Evolutionary conservation across 92 coral and sea anemone species (phyloP).

Genomic region (Palythoa heliodiscus): DNA sequence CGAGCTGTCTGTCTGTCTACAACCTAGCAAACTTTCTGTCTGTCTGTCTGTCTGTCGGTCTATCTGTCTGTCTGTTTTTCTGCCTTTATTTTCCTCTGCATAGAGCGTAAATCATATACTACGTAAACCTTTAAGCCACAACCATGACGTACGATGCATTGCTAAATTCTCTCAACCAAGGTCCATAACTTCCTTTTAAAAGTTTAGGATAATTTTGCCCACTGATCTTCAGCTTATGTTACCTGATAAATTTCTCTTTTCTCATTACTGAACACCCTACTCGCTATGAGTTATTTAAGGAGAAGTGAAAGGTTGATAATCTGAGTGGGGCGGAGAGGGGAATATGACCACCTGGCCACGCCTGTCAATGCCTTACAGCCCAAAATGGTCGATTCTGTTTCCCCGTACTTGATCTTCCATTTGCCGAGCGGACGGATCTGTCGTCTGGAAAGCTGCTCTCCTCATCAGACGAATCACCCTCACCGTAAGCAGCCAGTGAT

Average conservation of each 20-base stretch:
- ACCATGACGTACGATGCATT: not conserved
- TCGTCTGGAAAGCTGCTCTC: conserved; percentile 46
- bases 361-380: conserved; percentile 63
- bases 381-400: conserved; percentile 62
- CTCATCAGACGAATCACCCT: conserved; percentile 73
- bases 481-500: conserved; percentile 74
- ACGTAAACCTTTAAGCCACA: too few species aligned
- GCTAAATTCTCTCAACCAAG: too few species aligned
- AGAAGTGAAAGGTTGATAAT: too few species aligned
- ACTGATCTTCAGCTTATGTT: too few species aligned
- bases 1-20: not conserved
- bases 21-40: not conserved
- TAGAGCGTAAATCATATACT: too few species aligned
- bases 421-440: not conserved
- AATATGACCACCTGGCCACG: not conserved
- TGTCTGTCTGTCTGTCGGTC: not conserved
- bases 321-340: not conserved
- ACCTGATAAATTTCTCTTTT: too few species aligned
- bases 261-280: too few species aligned
- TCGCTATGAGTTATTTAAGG: too few species aligned
- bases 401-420: conserved; percentile 12
- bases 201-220: too few species aligned
- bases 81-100: not conserved
- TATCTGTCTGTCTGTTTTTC: not conserved
- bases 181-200: too few species aligned